These are phyloP conservation scores for Agrotis segetum DNA, from an alignment of 2,888 invertebrate genomes.

Conservation along the genomic window DNA sequence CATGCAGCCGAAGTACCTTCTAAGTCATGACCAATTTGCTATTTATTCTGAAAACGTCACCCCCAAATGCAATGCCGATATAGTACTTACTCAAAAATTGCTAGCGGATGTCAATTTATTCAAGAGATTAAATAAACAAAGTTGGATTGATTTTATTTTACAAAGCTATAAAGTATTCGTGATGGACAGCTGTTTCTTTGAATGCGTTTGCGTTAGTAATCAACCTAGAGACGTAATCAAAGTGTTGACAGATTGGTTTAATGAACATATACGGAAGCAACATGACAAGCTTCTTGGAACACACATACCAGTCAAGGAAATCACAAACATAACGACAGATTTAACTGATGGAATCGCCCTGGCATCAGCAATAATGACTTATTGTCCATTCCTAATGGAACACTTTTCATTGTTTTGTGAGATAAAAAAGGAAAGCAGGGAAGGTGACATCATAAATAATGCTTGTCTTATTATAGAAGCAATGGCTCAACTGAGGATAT, in stretches of 20 bases:
- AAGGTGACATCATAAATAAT: slow-evolving; percentile 88
- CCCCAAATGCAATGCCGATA: slow-evolving; percentile 80
- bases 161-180: slow-evolving; percentile 92
- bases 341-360: slow-evolving; percentile 90
- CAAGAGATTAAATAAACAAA: slow-evolving; percentile 84
- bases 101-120: slow-evolving; percentile 74
- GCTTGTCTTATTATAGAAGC: slow-evolving; percentile 89
- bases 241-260: slow-evolving; percentile 83
- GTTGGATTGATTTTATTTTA: slow-evolving; percentile 92
- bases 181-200: slow-evolving; percentile 87
- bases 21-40: slow-evolving; percentile 84
- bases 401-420: slow-evolving; percentile 87
- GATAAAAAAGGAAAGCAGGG: slow-evolving; percentile 79
- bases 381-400: slow-evolving; percentile 90
- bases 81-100: slow-evolving; percentile 75
- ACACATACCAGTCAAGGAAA: slow-evolving; percentile 72
- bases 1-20: slow-evolving; percentile 81
- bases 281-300: slow-evolving; percentile 72
- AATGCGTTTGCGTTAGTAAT: slow-evolving; percentile 82
- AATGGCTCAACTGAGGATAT: slow-evolving; percentile 89
- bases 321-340: slow-evolving; percentile 88
- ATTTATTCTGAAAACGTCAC: slow-evolving; percentile 78
- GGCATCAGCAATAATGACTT: slow-evolving; percentile 88
- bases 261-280: slow-evolving; percentile 77
- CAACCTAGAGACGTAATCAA: slow-evolving; percentile 78